These are phyloP conservation scores for Drosophila sulfurigaster DNA, from an alignment of 1,140 invertebrate species.

Conservation along the genomic window DNA sequence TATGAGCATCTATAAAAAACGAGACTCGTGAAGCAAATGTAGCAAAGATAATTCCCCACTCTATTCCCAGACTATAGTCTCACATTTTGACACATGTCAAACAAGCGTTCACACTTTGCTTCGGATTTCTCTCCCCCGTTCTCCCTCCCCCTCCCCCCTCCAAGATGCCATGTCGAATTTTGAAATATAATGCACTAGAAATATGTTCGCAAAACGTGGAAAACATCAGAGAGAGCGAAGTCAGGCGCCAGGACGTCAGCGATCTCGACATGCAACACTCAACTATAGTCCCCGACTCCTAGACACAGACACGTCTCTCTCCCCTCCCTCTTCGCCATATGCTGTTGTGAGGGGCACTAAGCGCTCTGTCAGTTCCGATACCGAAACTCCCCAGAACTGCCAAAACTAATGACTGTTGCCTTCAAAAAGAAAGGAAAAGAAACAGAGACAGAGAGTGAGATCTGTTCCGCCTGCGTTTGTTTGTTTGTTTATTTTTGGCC, in stretches of 20 bases:
- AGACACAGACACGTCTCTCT: conserved; percentile 17
- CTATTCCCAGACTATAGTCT: not conserved
- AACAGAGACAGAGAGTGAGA: conserved; percentile 34
- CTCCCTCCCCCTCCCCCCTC: not conserved
- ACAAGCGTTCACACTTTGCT: conserved; percentile 63
- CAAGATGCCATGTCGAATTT: not conserved
- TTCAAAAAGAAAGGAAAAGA: conserved; percentile 54
- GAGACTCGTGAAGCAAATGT: not conserved
- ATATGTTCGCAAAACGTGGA: conserved; percentile 47
- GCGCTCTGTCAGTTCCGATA: conserved; percentile 7
- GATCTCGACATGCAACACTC: conserved; percentile 2
- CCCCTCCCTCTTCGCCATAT: conserved; percentile 42
- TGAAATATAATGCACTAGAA: conserved; percentile 28
- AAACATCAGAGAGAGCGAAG: conserved; percentile 45
- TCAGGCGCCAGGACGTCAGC: conserved; percentile 39
- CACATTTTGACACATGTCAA: conserved; percentile 59
- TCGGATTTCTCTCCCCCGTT: conserved; percentile 7
- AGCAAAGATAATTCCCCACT: not conserved
- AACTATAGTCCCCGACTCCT: conserved; percentile 1
- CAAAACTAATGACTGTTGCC: conserved; percentile 74
- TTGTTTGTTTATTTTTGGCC: conserved; percentile 77
- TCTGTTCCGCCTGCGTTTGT: conserved; percentile 28
- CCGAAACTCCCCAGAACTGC: conserved; percentile 33
- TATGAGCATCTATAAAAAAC: conserved; percentile 16
- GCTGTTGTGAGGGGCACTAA: not conserved